Percentiles rank a stretch among this genome's conserved stretches.
Evolutionary conservation across 2,113 vertebrate species (phyloP).

Genomic region (Cynopterus brachyotis): DNA sequence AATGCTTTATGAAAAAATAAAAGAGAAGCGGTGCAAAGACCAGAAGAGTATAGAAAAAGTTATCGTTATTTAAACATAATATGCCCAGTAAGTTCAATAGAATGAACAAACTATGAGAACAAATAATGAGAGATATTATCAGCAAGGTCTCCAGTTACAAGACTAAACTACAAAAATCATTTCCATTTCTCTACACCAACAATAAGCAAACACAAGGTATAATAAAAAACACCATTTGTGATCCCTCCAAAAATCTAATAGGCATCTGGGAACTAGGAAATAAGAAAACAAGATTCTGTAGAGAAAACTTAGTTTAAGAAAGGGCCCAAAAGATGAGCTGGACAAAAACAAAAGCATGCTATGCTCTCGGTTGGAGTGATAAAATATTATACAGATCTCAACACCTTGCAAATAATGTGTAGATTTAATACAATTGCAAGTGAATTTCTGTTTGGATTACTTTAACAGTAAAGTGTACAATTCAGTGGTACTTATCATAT

Average conservation of each 20-base stretch:
- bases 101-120: neutral
- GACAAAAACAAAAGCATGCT: neutral
- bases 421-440: neutral
- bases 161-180: neutral
- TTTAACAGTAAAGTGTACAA: neutral
- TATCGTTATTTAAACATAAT: neutral
- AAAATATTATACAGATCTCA: neutral
- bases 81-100: neutral
- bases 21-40: neutral
- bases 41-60: neutral
- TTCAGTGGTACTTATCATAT: neutral
- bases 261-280: neutral
- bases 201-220: neutral
- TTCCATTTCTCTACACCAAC: neutral
- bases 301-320: neutral
- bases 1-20: neutral
- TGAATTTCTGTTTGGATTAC: neutral
- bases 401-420: neutral
- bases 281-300: neutral
- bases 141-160: neutral
- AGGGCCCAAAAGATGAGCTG: neutral
- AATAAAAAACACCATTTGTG: neutral
- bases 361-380: neutral
- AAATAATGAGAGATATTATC: neutral
- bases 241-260: neutral